These are phyloP conservation scores for Galendromus occidentalis DNA, from an alignment of 1,140 invertebrate genomes.

Conservation along the genomic window DNA sequence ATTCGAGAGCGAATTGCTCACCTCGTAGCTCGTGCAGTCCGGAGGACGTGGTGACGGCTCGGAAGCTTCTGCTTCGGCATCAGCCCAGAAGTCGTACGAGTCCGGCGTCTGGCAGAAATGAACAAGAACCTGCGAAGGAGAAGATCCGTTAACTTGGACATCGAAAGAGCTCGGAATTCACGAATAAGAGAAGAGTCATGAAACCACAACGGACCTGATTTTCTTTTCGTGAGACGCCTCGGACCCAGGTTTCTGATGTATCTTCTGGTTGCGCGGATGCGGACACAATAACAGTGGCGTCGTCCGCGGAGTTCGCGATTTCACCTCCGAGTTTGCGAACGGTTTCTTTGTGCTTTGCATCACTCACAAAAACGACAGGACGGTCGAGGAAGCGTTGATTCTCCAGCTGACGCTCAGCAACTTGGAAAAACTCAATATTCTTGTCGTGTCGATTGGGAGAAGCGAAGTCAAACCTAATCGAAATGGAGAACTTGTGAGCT, in stretches of 20 bases:
- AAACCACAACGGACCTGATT: background rate
- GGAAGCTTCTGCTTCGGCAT: background rate
- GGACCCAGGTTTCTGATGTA: slow-evolving; percentile 1
- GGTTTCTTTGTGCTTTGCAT: slow-evolving; percentile 71
- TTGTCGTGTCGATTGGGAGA: slow-evolving; percentile 73
- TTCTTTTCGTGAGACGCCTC: background rate
- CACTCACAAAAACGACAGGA: slow-evolving; percentile 55
- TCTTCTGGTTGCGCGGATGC: background rate
- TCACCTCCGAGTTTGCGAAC: slow-evolving; percentile 64
- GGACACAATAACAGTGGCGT: slow-evolving; percentile 66
- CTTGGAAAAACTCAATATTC: slow-evolving; percentile 80
- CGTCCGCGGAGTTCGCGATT: slow-evolving; percentile 54
- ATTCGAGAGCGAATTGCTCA: background rate
- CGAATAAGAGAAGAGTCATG: too few relatives aligned
- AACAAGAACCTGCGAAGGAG: background rate
- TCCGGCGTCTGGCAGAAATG: background rate
- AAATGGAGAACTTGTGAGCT: too few relatives aligned
- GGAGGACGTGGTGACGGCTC: background rate
- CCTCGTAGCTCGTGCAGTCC: background rate
- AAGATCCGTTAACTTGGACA: too few relatives aligned
- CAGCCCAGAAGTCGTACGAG: slow-evolving; percentile 3
- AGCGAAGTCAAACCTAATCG: slow-evolving; percentile 34
- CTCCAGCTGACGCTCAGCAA: slow-evolving; percentile 64
- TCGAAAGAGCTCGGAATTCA: too few relatives aligned
- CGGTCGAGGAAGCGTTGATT: slow-evolving; percentile 54